These are phyloP conservation scores for Plectropomus leopardus DNA, from an alignment of 2,113 vertebrate genomes.

Conservation along the genomic window DNA sequence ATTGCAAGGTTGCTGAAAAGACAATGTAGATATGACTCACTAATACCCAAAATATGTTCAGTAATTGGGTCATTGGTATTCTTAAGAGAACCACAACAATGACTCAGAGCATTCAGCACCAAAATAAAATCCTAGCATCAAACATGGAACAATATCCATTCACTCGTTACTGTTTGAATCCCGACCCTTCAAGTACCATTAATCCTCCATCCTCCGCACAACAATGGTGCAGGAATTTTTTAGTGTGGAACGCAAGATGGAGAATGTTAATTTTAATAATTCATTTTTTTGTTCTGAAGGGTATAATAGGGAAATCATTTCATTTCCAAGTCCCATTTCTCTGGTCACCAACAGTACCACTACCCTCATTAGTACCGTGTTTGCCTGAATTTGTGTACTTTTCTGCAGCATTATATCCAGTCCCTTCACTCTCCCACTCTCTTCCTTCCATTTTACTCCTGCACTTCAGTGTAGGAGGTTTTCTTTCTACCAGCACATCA, in stretches of 20 bases:
- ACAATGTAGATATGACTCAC: not conserved
- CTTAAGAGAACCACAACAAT: conserved; percentile 16
- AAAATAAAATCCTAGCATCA: conserved; percentile 28
- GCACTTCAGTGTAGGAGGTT: conserved; percentile 31
- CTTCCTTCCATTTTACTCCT: conserved; percentile 1
- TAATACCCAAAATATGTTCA: conserved; percentile 3
- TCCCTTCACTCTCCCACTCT: not conserved
- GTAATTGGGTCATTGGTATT: conserved; percentile 34
- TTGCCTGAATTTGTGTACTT: conserved; percentile 17
- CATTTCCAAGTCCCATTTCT: conserved; percentile 20
- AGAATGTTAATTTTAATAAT: conserved; percentile 62
- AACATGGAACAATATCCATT: conserved; percentile 16
- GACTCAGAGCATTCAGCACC: conserved; percentile 8
- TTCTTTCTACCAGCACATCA: conserved; percentile 39
- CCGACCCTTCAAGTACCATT: conserved; percentile 40
- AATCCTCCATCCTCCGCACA: conserved; percentile 36
- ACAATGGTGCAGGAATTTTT: conserved; percentile 39
- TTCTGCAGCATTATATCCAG: conserved; percentile 20
- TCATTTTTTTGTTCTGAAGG: conserved; percentile 51
- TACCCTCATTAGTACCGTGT: conserved; percentile 33
- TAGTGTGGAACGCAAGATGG: conserved; percentile 24
- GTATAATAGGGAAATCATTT: conserved; percentile 41
- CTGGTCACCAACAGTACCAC: conserved; percentile 22
- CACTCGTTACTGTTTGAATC: conserved; percentile 31
- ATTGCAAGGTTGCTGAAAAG: not conserved